phyloP scores from a whole-genome alignment of 2,797 vertebrate species.

The Tapirus indicus region DNA sequence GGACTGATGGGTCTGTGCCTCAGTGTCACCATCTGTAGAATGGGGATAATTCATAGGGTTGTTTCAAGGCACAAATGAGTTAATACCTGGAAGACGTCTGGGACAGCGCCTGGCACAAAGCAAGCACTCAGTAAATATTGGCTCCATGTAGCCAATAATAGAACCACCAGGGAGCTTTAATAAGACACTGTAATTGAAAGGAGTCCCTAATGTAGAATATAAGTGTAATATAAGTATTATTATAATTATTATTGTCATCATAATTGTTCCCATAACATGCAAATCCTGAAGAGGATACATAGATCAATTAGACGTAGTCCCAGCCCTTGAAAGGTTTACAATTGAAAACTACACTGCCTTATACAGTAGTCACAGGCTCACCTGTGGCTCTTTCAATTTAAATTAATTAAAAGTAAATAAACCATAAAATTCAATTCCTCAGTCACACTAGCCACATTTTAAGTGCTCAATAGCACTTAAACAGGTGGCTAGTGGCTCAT shows the following conservation, averaged over 20 bases:
- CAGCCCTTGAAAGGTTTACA: not conserved
- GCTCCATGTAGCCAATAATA: fast-evolving
- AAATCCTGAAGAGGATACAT: not conserved
- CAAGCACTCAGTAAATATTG: not conserved
- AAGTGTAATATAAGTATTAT: not conserved
- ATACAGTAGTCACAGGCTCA: not conserved
- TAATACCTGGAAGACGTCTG: not conserved
- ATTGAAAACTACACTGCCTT: not conserved
- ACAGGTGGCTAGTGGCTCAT: not conserved
- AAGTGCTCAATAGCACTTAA: not conserved
- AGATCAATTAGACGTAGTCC: not conserved
- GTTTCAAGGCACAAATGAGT: not conserved
- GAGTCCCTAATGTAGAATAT: not conserved
- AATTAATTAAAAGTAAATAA: not conserved
- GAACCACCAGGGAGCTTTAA: not conserved
- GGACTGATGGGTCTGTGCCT: not conserved
- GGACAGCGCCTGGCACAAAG: not conserved
- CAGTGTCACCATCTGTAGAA: not conserved
- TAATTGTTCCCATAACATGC: not conserved
- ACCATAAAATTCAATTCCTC: not conserved
- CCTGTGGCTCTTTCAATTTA: not conserved
- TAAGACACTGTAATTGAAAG: too few species aligned
- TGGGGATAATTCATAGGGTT: not conserved
- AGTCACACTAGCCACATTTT: not conserved
- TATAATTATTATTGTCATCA: not conserved